Conservation (phyloP, 2,797 vertebrate genomes). For the Falco naumanni region DNA sequence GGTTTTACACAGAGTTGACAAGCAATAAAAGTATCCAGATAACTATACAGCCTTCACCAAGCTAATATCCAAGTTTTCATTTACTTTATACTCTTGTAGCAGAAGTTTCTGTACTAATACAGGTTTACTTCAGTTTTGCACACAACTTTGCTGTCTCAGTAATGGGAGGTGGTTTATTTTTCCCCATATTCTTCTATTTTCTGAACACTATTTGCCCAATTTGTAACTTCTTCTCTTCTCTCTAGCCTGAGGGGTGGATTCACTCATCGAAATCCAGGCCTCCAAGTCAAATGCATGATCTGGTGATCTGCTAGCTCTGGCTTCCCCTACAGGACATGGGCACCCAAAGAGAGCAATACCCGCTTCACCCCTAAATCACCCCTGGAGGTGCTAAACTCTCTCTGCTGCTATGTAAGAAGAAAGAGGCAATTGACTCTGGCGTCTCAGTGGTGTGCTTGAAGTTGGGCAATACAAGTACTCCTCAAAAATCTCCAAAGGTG, state of each 20-base stretch:
- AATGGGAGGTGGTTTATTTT: background rate
- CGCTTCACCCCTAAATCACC: fast-evolving
- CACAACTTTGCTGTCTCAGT: background rate
- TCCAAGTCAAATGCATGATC: background rate
- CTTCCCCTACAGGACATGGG: background rate
- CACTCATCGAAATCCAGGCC: background rate
- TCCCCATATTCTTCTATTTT: background rate
- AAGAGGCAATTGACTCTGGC: background rate
- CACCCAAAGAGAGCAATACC: background rate
- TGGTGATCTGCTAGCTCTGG: background rate
- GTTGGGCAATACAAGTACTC: background rate
- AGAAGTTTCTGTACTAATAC: background rate
- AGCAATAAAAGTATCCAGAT: background rate
- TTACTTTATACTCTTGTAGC: background rate
- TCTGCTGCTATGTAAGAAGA: background rate
- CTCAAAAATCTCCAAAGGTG: background rate
- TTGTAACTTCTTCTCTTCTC: background rate
- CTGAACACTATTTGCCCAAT: background rate
- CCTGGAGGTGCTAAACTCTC: background rate
- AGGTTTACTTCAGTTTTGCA: background rate
- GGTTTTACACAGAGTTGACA: conserved; percentile 24
- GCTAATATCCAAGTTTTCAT: background rate
- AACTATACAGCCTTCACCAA: background rate
- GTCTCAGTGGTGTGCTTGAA: background rate
- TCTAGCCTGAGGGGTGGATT: background rate